A percentile compares a stretch with the other conserved stretches of the same genome.
phyloP scores from a whole-genome alignment of 2,113 vertebrate species.

The Clinocottus analis region DNA sequence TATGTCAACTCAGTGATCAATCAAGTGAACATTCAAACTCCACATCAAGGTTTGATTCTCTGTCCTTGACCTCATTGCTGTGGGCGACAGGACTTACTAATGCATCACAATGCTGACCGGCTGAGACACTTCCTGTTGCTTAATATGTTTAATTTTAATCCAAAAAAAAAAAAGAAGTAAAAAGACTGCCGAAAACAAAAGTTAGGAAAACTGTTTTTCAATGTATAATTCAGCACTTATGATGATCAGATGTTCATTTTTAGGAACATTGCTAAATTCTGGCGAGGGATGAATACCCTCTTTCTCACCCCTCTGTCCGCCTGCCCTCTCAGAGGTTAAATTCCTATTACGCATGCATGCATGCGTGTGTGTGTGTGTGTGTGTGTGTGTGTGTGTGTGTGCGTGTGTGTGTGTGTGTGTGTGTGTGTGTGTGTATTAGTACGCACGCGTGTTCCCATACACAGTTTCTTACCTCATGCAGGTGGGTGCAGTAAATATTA shows the following conservation, averaged over 20 bases:
- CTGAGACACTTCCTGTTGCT: neutral
- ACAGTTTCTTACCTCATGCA: constrained; percentile 59
- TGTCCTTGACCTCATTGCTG: neutral
- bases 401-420: no score
- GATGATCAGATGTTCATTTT: constrained; percentile 42
- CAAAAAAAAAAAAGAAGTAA: neutral
- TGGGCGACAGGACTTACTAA: neutral
- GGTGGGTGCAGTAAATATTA: constrained; percentile 83
- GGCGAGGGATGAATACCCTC: constrained; percentile 60
- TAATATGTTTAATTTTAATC: neutral
- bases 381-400: no score
- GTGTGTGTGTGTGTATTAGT: constrained; percentile 54
- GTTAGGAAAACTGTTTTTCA: neutral
- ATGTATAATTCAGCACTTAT: neutral
- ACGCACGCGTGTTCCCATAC: constrained; percentile 57
- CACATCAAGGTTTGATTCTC: neutral
- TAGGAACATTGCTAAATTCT: constrained; percentile 51
- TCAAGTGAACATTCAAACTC: neutral
- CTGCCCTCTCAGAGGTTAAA: constrained; percentile 54
- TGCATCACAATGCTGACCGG: neutral
- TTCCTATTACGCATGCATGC: constrained; percentile 36
- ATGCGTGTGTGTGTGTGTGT: no score
- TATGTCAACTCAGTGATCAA: constrained; percentile 1
- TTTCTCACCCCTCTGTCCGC: constrained; percentile 64
- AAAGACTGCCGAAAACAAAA: neutral